Percentiles rank a stretch among this genome's conserved stretches.
phyloP scores from a whole-genome alignment of 1,140 invertebrate species.

The Drosophila ambigua region DNA sequence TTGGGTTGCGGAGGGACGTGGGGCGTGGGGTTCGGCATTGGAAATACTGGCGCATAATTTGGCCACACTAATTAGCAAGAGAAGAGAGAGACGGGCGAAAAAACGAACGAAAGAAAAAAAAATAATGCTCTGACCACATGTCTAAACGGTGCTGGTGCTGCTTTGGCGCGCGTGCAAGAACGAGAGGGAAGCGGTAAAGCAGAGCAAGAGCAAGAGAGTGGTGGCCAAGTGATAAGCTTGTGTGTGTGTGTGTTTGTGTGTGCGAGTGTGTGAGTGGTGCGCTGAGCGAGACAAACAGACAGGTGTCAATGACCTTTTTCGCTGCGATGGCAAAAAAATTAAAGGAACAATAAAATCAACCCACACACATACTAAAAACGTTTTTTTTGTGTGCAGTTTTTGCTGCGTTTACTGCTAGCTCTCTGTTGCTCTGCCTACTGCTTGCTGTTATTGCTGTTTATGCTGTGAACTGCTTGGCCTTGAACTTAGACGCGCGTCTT shows the following conservation, averaged over 20 bases:
- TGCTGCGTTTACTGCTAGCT: constrained; percentile 55
- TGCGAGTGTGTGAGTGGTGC: constrained; percentile 22
- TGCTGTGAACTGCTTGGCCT: constrained; percentile 68
- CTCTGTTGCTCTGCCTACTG: constrained; percentile 6
- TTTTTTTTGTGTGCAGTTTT: constrained; percentile 61
- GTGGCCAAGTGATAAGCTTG: constrained; percentile 61
- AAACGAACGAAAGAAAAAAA: constrained; percentile 46
- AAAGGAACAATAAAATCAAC: constrained; percentile 34
- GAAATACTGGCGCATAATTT: constrained; percentile 71
- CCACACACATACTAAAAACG: constrained; percentile 11
- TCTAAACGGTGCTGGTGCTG: constrained; percentile 34
- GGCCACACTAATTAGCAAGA: constrained; percentile 74
- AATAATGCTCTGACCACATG: constrained; percentile 63
- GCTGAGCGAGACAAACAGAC: constrained; percentile 70
- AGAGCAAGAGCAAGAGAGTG: constrained; percentile 53
- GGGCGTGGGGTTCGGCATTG: constrained; percentile 15
- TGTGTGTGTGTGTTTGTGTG: constrained; percentile 34
- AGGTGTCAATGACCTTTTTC: constrained; percentile 81
- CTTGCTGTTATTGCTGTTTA: constrained; percentile 40
- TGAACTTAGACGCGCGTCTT: constrained; percentile 76
- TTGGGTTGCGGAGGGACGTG: too few species aligned
- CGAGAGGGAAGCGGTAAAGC: constrained; percentile 7
- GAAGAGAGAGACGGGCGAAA: constrained; percentile 3
- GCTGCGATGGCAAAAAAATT: constrained; percentile 58
- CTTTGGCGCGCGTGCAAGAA: constrained; percentile 47